Percentiles rank a stretch among this genome's conserved stretches.
Conservation (phyloP, 2,113 vertebrate species). For the Phoxinus phoxinus region DNA sequence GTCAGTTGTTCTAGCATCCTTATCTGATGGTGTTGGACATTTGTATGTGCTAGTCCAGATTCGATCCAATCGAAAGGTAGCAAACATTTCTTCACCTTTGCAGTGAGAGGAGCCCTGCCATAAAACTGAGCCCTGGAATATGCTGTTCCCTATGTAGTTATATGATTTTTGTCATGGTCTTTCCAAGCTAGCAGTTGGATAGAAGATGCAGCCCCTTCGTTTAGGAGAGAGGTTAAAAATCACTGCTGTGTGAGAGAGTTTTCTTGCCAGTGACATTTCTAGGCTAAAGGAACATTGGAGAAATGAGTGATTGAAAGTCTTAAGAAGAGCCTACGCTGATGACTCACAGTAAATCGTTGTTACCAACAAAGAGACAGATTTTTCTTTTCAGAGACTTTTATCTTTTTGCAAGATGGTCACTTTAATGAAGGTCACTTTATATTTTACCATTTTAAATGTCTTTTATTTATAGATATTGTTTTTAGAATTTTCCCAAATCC, state of each 20-base stretch:
- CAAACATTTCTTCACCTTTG: too few relatives aligned
- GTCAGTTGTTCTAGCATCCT: too few relatives aligned
- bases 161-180: background rate
- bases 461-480: background rate
- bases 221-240: conserved; percentile 15
- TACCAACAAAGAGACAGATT: background rate
- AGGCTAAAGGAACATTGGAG: conserved; percentile 11
- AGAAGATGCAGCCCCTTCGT: background rate
- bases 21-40: too few relatives aligned
- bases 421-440: background rate
- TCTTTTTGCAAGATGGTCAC: background rate
- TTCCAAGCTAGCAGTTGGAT: background rate
- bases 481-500: background rate
- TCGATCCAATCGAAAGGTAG: too few relatives aligned
- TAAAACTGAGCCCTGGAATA: too few relatives aligned
- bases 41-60: too few relatives aligned
- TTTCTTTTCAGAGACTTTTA: background rate
- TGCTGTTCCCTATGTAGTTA: background rate
- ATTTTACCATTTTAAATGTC: background rate
- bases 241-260: background rate
- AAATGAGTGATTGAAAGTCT: conserved; percentile 14
- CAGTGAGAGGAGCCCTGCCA: too few relatives aligned
- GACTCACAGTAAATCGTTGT: conserved; percentile 29
- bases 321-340: conserved; percentile 3
- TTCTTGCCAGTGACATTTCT: conserved; percentile 15